Evolutionary conservation across 2,888 invertebrate genomes (phyloP).

Genomic region (Folsomia manolachei): DNA sequence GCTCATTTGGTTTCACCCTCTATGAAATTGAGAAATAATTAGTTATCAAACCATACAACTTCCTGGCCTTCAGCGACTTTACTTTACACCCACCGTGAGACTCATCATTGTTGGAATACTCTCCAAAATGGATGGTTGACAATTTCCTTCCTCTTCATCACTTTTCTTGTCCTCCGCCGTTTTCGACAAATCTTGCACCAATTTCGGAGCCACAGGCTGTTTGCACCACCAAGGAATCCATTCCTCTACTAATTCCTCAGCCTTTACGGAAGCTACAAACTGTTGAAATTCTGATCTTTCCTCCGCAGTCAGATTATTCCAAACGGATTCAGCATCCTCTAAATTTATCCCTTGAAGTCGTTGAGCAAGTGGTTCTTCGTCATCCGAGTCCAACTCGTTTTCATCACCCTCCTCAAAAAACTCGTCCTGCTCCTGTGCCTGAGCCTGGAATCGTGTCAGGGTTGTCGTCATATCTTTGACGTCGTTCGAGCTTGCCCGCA

Average conservation of each 20-base stretch:
- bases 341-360: conserved; percentile 42
- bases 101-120: conserved; percentile 32
- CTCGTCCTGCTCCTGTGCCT: conserved; percentile 20
- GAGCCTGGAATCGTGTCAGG: conserved; percentile 35
- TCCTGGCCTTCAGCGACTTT: too few relatives aligned
- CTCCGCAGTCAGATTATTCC: conserved; percentile 44
- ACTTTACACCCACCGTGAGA: conserved; percentile 39
- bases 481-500: conserved; percentile 24
- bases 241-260: conserved; percentile 28
- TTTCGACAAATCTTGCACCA: conserved; percentile 15
- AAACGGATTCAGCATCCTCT: conserved; percentile 45
- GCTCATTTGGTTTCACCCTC: conserved; percentile 37
- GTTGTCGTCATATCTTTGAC: conserved; percentile 41
- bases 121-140: conserved; percentile 30
- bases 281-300: conserved; percentile 45
- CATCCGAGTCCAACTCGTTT: conserved; percentile 43
- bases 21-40: too few relatives aligned
- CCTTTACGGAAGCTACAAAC: conserved; percentile 23
- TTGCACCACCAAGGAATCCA: conserved; percentile 42
- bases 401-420: conserved; percentile 25
- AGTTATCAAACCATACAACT: too few relatives aligned
- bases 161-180: background rate
- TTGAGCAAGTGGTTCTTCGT: conserved; percentile 44
- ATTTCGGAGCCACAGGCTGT: conserved; percentile 20
- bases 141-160: background rate